phyloP scores from a whole-genome alignment of 2,888 invertebrate genomes.

The Meandrusa payeni region DNA sequence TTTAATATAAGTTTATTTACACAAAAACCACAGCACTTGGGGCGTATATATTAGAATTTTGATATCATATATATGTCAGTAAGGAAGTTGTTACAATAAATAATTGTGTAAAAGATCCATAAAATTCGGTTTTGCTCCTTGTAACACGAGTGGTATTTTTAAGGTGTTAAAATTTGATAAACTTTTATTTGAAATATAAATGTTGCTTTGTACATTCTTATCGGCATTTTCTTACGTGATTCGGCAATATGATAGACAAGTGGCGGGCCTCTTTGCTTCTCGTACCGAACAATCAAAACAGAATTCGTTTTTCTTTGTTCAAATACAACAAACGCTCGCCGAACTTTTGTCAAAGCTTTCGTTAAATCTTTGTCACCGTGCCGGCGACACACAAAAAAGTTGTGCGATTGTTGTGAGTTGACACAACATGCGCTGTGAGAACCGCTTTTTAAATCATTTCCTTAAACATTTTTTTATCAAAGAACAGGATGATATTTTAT shows the following conservation, averaged over 20 bases:
- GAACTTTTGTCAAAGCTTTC: slow-evolving; percentile 60
- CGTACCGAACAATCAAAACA: slow-evolving; percentile 71
- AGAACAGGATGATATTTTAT: slow-evolving; percentile 17
- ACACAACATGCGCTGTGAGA: slow-evolving; percentile 52
- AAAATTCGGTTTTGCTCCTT: slow-evolving; percentile 17
- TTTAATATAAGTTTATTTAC: too few relatives aligned
- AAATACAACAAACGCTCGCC: slow-evolving; percentile 46
- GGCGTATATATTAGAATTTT: too few relatives aligned
- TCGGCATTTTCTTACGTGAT: slow-evolving; percentile 43
- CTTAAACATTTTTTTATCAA: slow-evolving; percentile 22
- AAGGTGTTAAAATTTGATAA: slow-evolving; percentile 7
- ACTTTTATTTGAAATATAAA: slow-evolving; percentile 32
- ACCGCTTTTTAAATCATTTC: slow-evolving; percentile 42
- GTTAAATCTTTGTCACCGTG: slow-evolving; percentile 37
- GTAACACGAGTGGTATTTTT: slow-evolving; percentile 11
- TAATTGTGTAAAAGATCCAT: too few relatives aligned
- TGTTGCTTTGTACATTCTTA: slow-evolving; percentile 48
- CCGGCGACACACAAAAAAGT: slow-evolving; percentile 49
- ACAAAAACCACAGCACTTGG: too few relatives aligned
- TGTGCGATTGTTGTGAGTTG: slow-evolving; percentile 37
- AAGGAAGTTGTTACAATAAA: too few relatives aligned
- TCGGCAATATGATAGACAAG: slow-evolving; percentile 54
- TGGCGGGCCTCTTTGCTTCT: slow-evolving; percentile 53
- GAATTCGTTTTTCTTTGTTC: slow-evolving; percentile 49
- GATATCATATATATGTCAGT: too few relatives aligned